Base-by-base conservation (phyloP, 1,140 invertebrate genomes). In the Danaus melanippus region DNA sequence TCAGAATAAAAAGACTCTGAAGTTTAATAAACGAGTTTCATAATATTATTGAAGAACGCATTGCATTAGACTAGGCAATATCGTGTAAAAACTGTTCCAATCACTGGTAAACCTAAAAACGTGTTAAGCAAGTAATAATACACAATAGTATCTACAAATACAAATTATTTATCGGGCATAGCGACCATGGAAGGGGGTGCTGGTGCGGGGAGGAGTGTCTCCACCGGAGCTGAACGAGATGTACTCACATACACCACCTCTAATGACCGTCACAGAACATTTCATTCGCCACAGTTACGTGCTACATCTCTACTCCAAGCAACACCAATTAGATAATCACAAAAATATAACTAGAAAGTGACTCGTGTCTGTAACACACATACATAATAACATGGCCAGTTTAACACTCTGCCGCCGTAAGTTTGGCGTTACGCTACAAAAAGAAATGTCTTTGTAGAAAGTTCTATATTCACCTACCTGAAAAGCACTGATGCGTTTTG, bases 181-280 rank as follows among this genome's bases (percentile, higher is more conserved):
- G 15, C 15, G 15, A 15, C 15, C 3, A 15, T 3, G 15, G 15
- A 15, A 15, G 15, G 15, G 15, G 15, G 15, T 48, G 58, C 46
- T 55, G 47, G 69, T 66, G 58, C 73, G 76, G 78, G 79, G 76
- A 69, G 72, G 70, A 50, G 62, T 47, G 77, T 69, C 64, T 77
- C 74, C 82, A 81, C 63, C 74, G 82, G 71, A 82, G 82, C 82
- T 77, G 74, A 82, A 82, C 82, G 76, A 48, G 65, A 58, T 58
- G 58, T 63, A 67, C 58, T 66, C 66, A 46, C 50, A 57, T 46
- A 67, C 48, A 56, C 60, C 57, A 58, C 54, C 60, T 62, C 53
- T 59, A 64, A 62, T 59, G 40, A 62, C 17, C 48, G 53, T 42
- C 50, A 56, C 21, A 63, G 46, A 15, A 59, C 46, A 58, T 40